phyloP scores from a whole-genome alignment of 1,140 invertebrate species.

The Lutraria rhynchaena region DNA sequence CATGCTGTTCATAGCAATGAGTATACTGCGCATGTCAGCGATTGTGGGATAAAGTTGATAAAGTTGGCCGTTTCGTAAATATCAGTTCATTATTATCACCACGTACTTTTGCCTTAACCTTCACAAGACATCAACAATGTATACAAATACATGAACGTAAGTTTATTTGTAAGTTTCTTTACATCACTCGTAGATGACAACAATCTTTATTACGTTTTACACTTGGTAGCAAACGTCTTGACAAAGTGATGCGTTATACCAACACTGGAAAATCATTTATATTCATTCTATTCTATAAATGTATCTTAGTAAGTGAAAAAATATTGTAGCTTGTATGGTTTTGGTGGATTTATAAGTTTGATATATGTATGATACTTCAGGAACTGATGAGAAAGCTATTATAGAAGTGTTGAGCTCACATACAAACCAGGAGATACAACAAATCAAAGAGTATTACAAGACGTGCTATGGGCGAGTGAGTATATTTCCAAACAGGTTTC shows the following conservation, averaged over 20 bases:
- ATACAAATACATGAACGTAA: too few relatives aligned
- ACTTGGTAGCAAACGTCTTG: background rate
- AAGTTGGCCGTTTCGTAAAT: background rate
- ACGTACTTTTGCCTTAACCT: too few relatives aligned
- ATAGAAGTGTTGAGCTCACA: slow-evolving; percentile 93
- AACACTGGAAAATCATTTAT: too few relatives aligned
- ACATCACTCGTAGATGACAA: background rate
- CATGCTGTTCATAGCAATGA: background rate
- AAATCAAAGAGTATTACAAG: slow-evolving; percentile 95
- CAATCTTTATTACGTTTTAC: background rate
- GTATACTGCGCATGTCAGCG: background rate
- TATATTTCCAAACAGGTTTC: too few relatives aligned
- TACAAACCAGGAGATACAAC: slow-evolving; percentile 92
- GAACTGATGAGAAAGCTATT: slow-evolving; percentile 94
- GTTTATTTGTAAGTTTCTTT: too few relatives aligned
- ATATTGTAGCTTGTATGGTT: background rate
- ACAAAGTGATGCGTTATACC: too few relatives aligned
- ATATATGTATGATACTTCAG: slow-evolving; percentile 59
- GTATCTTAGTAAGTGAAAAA: background rate
- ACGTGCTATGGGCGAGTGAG: slow-evolving; percentile 92
- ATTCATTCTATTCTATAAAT: background rate
- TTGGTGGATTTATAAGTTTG: background rate
- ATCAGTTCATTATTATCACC: too few relatives aligned
- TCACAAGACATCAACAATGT: too few relatives aligned
- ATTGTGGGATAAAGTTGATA: background rate